Evolutionary conservation across 2,888 invertebrate species (phyloP).

Genomic region (Caenorhabditis doughertyi): DNA sequence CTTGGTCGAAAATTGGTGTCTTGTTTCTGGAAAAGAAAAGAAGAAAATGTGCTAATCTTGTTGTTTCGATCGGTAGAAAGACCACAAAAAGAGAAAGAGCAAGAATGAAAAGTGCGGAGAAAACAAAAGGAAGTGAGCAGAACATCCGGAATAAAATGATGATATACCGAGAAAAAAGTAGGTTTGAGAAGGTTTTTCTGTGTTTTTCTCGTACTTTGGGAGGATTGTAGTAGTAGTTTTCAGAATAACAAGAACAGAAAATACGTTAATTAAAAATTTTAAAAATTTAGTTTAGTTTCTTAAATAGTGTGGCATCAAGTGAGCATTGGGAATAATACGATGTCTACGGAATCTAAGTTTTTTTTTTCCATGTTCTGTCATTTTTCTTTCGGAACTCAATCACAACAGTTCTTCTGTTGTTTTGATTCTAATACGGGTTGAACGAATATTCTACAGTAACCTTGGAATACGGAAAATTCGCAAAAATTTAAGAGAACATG

Average conservation of each 20-base stretch:
- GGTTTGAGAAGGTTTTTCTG: not conserved
- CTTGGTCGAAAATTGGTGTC: not conserved
- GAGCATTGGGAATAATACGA: no score
- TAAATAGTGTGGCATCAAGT: no score
- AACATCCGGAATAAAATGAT: slow-evolving; percentile 28
- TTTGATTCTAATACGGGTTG: no score
- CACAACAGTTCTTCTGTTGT: no score
- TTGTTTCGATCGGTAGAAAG: slow-evolving; percentile 27
- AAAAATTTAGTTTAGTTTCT: no score
- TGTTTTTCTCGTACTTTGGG: no score
- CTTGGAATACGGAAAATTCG: not conserved
- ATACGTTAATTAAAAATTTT: no score
- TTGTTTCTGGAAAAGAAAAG: not conserved
- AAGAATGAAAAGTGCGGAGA: slow-evolving; percentile 16
- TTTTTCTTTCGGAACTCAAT: no score
- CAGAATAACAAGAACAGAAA: no score
- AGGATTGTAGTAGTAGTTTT: no score
- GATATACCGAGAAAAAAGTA: not conserved
- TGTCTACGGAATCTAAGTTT: no score
- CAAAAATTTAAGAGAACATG: slow-evolving; percentile 12
- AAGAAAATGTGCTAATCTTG: slow-evolving; percentile 48
- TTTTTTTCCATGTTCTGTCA: no score
- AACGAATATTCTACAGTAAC: not conserved
- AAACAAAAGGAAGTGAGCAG: slow-evolving; percentile 30
- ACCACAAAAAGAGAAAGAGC: slow-evolving; percentile 21